These are phyloP conservation scores for Xiphophorus hellerii DNA, from an alignment of 2,113 vertebrate species.

Conservation along the genomic window DNA sequence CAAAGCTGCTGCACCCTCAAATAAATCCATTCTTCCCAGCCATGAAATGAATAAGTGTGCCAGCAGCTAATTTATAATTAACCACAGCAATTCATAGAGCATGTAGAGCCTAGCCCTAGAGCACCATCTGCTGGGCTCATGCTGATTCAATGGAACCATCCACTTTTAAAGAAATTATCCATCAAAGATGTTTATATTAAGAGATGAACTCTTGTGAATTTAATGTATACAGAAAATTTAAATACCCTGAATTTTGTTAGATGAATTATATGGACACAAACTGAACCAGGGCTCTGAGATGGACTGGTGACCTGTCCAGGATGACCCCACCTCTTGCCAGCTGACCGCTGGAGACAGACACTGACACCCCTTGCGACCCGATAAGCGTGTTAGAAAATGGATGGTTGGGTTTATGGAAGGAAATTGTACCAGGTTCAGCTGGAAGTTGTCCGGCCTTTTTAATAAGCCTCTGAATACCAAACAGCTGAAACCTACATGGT, in stretches of 20 bases:
- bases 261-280: no score
- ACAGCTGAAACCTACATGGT: neutral
- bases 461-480: neutral
- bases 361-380: no score
- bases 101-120: conserved; percentile 29
- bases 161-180: neutral
- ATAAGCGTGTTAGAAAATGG: no score
- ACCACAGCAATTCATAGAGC: conserved; percentile 1
- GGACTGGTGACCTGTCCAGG: no score
- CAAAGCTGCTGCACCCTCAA: conserved; percentile 47
- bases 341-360: no score
- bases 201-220: no score
- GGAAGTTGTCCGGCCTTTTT: neutral
- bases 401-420: no score
- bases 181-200: no score
- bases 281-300: no score
- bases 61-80: conserved; percentile 38
- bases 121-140: conserved; percentile 60
- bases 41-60: conserved; percentile 40
- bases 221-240: no score
- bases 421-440: neutral
- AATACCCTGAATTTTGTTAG: no score
- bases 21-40: conserved; percentile 49
- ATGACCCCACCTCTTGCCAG: no score
- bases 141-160: neutral